A percentile compares a stretch with the other conserved stretches of the same genome.
Conservation (phyloP, 2,797 vertebrate species). For the Neoniphon sammara region DNA sequence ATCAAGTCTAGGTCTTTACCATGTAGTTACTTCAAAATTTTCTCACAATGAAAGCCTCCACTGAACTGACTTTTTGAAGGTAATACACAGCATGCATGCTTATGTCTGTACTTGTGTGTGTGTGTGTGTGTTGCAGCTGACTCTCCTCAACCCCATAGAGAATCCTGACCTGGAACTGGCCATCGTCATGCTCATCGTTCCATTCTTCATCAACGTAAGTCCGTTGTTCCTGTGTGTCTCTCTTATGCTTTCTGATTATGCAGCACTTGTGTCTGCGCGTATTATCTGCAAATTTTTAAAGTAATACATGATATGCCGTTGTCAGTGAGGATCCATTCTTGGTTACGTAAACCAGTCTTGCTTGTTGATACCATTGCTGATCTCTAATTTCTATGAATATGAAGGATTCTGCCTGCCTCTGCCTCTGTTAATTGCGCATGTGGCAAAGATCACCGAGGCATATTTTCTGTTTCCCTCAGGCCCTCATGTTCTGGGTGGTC, state of each 20-base stretch:
- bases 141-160: constrained; percentile 91
- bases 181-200: constrained; percentile 98
- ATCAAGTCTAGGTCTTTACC: too few species aligned
- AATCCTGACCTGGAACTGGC: constrained; percentile 95
- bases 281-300: too few species aligned
- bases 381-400: background rate
- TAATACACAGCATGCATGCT: constrained; percentile 3
- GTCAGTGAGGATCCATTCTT: background rate
- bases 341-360: background rate
- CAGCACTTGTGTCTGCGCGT: background rate
- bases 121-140: constrained; percentile 84
- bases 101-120: constrained; percentile 31
- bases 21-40: too few species aligned
- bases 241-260: background rate
- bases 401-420: background rate
- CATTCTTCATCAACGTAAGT: constrained; percentile 99
- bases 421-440: background rate
- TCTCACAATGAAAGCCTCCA: background rate
- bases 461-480: constrained; percentile 77
- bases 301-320: background rate
- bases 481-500: constrained; percentile 99
- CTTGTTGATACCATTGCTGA: constrained; percentile 1
- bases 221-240: constrained; percentile 7
- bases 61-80: background rate
- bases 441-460: background rate